A percentile compares a stretch with the other conserved stretches of the same genome.
Conservation (phyloP, 2,113 vertebrate species). For the Tachysurus vachellii region DNA sequence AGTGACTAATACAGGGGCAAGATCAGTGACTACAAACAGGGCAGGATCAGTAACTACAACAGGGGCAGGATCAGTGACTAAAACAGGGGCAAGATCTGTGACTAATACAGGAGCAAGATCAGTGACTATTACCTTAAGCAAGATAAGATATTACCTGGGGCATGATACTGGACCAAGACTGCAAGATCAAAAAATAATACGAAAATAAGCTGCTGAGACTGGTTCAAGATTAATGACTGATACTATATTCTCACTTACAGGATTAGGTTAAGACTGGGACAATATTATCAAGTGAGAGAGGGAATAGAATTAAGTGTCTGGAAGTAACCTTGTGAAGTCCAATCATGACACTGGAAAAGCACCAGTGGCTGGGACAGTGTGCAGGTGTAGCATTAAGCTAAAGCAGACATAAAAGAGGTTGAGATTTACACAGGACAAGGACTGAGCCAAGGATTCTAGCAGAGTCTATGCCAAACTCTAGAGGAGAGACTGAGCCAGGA, state of each 20-base stretch:
- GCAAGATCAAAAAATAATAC: too few relatives aligned
- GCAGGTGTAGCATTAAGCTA: not conserved
- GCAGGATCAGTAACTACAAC: too few relatives aligned
- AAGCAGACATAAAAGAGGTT: not conserved
- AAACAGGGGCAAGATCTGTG: too few relatives aligned
- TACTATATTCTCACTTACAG: not conserved
- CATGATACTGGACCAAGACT: too few relatives aligned
- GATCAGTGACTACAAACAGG: too few relatives aligned
- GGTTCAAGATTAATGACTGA: not conserved
- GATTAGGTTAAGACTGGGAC: not conserved
- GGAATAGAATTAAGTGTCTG: not conserved
- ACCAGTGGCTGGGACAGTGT: not conserved
- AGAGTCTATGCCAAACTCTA: not conserved
- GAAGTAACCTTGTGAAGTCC: not conserved
- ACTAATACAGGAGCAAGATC: too few relatives aligned
- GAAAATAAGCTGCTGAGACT: not conserved
- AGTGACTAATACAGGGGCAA: too few relatives aligned
- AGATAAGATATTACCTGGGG: too few relatives aligned
- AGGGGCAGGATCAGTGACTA: too few relatives aligned
- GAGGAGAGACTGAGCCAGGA: not conserved
- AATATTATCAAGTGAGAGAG: not conserved
- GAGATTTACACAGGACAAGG: not conserved
- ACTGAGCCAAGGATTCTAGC: not conserved
- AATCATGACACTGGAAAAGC: not conserved
- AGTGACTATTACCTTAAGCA: too few relatives aligned